These are phyloP conservation scores for Cygnus olor DNA, from an alignment of 2,797 vertebrate species.

Conservation along the genomic window DNA sequence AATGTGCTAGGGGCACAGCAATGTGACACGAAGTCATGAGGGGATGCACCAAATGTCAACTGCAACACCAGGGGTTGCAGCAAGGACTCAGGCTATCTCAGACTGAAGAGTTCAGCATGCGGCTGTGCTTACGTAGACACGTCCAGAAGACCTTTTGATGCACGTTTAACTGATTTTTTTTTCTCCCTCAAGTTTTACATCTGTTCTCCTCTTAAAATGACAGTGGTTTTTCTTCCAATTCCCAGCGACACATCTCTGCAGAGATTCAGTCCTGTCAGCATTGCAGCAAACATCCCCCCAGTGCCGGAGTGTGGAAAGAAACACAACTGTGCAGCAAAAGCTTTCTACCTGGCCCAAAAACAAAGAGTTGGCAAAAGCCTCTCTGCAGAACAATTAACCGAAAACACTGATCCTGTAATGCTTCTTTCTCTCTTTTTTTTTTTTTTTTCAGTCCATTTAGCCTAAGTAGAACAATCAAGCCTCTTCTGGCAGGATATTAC, in stretches of 20 bases:
- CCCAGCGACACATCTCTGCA: background rate
- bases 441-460: conserved; percentile 30
- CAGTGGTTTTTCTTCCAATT: background rate
- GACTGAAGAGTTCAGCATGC: background rate
- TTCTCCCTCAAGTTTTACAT: background rate
- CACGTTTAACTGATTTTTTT: background rate
- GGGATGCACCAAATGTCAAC: background rate
- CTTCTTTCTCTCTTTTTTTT: background rate
- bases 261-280: background rate
- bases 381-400: conserved; percentile 23
- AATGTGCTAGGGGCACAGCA: background rate
- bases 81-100: background rate
- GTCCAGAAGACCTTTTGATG: accelerated
- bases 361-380: background rate
- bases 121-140: background rate
- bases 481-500: conserved; percentile 34
- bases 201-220: background rate
- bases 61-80: background rate
- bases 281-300: background rate
- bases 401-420: background rate
- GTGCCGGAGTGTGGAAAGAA: background rate
- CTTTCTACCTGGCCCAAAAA: background rate
- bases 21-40: background rate
- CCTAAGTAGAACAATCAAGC: conserved; percentile 33
- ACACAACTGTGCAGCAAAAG: background rate